Conservation (phyloP, 1,140 invertebrate species). For the Yoshiicerus persimilis region DNA sequence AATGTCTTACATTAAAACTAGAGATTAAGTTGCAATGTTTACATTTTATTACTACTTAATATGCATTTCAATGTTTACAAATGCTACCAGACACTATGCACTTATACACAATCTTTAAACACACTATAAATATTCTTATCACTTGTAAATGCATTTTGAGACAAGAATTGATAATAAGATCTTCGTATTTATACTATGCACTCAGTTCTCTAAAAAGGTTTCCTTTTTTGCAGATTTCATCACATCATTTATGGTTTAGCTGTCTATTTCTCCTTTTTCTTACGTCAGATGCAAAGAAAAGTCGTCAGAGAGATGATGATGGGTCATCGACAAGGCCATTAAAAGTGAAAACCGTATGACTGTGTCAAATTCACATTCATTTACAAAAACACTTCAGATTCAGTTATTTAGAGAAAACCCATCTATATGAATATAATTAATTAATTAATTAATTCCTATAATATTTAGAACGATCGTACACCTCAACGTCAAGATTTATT, state of each 20-base stretch:
- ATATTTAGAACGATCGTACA: neutral
- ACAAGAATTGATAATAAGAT: too few relatives aligned
- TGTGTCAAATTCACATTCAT: neutral
- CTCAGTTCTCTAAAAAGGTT: too few relatives aligned
- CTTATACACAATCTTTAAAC: too few relatives aligned
- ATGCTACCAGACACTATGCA: too few relatives aligned
- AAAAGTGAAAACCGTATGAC: neutral
- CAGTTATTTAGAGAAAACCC: neutral
- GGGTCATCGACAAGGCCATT: neutral
- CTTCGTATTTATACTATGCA: too few relatives aligned
- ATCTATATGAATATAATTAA: neutral
- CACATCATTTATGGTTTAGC: neutral
- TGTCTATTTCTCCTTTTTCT: neutral
- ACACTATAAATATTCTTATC: too few relatives aligned
- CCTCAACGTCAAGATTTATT: conserved; percentile 15
- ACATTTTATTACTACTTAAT: too few relatives aligned
- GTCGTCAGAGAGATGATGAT: neutral
- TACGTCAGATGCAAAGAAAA: neutral
- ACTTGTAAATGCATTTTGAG: too few relatives aligned
- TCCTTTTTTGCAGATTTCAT: neutral
- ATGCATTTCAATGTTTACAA: too few relatives aligned
- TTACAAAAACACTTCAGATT: too few relatives aligned
- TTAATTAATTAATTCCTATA: neutral
- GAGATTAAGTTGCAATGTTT: too few relatives aligned
- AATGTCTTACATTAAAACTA: too few relatives aligned